phyloP scores from a whole-genome alignment of 30 jellyfish, hydroid and myxozoan species.

The Cassiopea andromeda region DNA sequence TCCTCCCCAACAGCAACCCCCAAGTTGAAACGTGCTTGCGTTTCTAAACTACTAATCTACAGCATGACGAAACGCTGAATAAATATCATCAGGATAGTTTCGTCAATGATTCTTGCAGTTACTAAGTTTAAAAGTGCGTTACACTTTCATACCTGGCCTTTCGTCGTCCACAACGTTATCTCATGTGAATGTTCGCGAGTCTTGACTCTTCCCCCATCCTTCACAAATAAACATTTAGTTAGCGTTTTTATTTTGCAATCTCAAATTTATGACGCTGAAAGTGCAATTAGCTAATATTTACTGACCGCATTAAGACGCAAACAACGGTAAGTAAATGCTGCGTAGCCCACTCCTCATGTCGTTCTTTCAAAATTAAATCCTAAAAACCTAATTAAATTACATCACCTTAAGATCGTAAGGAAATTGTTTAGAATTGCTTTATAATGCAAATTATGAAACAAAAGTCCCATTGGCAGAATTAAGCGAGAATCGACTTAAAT shows the following conservation, averaged over 20 bases:
- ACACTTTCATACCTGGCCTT: not conserved
- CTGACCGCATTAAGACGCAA: not conserved
- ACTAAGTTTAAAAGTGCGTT: no score
- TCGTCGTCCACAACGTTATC: not conserved
- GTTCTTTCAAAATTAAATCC: not conserved
- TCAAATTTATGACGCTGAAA: not conserved
- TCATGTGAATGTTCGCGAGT: not conserved
- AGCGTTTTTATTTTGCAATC: not conserved
- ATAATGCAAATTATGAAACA: not conserved
- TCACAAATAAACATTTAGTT: not conserved
- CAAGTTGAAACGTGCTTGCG: no score
- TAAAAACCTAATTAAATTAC: not conserved
- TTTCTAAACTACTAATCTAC: no score
- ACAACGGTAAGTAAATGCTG: not conserved
- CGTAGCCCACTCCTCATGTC: not conserved
- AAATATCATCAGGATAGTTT: no score
- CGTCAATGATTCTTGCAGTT: no score
- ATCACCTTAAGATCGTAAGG: not conserved
- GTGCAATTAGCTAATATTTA: not conserved
- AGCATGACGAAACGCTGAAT: no score
- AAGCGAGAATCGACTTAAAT: not conserved
- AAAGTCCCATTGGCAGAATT: not conserved
- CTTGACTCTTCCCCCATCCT: not conserved
- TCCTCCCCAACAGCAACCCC: no score
- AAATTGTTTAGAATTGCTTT: not conserved